A percentile compares a stretch with the other conserved stretches of the same genome.
Evolutionary conservation across 2,888 invertebrate species (phyloP).

Genomic region (Cheilosia vernalis): DNA sequence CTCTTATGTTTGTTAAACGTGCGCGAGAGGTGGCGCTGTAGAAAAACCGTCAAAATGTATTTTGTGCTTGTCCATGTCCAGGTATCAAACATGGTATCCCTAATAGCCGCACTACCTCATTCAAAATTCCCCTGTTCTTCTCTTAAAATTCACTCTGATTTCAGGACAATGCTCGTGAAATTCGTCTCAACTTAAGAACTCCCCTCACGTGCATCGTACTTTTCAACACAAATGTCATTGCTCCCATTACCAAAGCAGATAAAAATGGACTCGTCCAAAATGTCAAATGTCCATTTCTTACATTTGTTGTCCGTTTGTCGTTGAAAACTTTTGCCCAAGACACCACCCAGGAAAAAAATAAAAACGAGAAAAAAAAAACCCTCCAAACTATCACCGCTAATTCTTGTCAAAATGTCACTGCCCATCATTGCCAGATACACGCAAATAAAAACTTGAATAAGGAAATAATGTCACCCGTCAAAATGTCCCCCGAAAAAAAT

Average conservation of each 20-base stretch:
- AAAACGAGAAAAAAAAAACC: no score
- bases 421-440: slow-evolving; percentile 59
- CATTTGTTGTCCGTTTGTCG: background rate
- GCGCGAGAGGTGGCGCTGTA: no score
- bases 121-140: no score
- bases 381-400: slow-evolving; percentile 36
- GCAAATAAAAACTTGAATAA: slow-evolving; percentile 57
- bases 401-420: slow-evolving; percentile 64
- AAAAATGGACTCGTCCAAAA: background rate
- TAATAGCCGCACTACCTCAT: no score
- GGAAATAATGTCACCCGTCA: slow-evolving; percentile 65
- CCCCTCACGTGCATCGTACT: background rate
- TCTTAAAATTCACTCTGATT: no score
- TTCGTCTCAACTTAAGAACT: background rate
- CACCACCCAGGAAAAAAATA: slow-evolving; percentile 1
- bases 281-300: background rate
- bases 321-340: background rate
- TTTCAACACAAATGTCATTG: background rate
- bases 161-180: no score
- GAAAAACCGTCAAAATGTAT: no score
- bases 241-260: background rate
- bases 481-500: slow-evolving; percentile 33
- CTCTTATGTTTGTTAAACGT: no score
- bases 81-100: no score
- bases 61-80: no score